Percentiles rank a stretch among this genome's conserved stretches.
Evolutionary conservation across 2,797 vertebrate species (phyloP).

Genomic region (Triplophysa bombifrons): DNA sequence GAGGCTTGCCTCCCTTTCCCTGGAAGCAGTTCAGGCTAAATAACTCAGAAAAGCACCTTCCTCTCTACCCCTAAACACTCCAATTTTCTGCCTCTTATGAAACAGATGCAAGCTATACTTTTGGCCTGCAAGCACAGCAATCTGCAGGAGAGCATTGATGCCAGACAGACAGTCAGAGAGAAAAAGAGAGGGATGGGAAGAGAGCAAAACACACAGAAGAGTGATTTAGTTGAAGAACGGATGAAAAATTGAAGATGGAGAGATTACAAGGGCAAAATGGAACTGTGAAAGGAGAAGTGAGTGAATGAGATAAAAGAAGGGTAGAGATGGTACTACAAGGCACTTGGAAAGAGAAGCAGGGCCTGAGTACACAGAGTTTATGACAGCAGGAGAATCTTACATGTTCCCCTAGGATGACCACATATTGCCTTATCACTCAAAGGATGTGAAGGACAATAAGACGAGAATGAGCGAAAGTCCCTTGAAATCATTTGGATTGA

Average conservation of each 20-base stretch:
- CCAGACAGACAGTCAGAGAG: constrained; percentile 53
- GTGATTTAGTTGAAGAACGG: constrained; percentile 41
- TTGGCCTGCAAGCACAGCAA: constrained; percentile 59
- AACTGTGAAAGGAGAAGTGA: constrained; percentile 43
- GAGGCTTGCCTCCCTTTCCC: constrained; percentile 50
- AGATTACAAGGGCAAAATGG: constrained; percentile 31
- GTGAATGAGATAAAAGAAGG: constrained; percentile 29
- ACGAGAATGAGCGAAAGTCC: neutral
- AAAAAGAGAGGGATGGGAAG: constrained; percentile 41
- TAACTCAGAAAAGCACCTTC: constrained; percentile 60
- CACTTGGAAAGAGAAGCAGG: constrained; percentile 1
- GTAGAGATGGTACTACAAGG: constrained; percentile 22
- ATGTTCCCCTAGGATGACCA: constrained; percentile 33
- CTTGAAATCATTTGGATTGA: neutral
- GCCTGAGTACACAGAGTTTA: neutral
- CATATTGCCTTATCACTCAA: constrained; percentile 31
- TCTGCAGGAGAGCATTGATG: constrained; percentile 63
- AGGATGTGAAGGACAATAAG: constrained; percentile 3
- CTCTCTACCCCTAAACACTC: constrained; percentile 50
- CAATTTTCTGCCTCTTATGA: constrained; percentile 63
- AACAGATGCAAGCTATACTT: constrained; percentile 63
- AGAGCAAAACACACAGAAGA: constrained; percentile 17
- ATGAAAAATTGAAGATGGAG: constrained; percentile 13
- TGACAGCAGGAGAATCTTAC: constrained; percentile 28
- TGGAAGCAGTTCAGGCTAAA: constrained; percentile 64